Percentiles rank a stretch among this genome's conserved stretches.
phyloP scores from a whole-genome alignment of 2,888 invertebrate species.

The Cephus sareptanus region DNA sequence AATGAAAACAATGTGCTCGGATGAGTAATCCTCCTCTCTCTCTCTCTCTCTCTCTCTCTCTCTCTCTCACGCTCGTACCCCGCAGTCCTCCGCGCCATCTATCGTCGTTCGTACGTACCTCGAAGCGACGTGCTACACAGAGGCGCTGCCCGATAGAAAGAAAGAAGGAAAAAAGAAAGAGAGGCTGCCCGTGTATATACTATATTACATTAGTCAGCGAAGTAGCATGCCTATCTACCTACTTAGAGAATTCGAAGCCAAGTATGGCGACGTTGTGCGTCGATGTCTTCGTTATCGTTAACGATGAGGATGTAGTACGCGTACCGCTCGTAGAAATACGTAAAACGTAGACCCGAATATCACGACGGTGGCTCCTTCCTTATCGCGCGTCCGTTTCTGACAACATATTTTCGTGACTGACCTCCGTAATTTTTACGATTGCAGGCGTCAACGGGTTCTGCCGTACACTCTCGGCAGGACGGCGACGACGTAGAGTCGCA shows the following conservation, averaged over 20 bases:
- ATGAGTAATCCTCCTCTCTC: constrained; percentile 39
- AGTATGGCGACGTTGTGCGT: constrained; percentile 28
- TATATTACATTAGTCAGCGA: constrained; percentile 18
- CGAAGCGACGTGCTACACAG: constrained; percentile 13
- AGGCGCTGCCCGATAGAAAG: constrained; percentile 1
- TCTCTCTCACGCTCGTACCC: not conserved
- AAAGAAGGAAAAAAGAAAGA: not conserved
- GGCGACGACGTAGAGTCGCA: not conserved
- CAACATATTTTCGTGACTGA: not conserved
- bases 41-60: not conserved
- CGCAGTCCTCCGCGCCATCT: not conserved
- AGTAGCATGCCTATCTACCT: constrained; percentile 7
- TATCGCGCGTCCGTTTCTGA: not conserved
- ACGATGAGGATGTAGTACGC: not conserved
- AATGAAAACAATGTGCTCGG: constrained; percentile 42
- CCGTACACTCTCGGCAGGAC: not conserved
- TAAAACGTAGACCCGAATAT: not conserved
- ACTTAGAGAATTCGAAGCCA: constrained; percentile 31
- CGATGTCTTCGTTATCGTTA: not conserved
- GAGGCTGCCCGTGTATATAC: constrained; percentile 13
- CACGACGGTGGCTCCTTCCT: not conserved
- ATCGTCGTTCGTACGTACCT: constrained; percentile 11
- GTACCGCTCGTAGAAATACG: not conserved
- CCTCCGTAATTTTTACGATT: not conserved
- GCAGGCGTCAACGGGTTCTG: not conserved